Conservation (phyloP, 2,888 invertebrate species). For the Diaprepes abbreviatus region DNA sequence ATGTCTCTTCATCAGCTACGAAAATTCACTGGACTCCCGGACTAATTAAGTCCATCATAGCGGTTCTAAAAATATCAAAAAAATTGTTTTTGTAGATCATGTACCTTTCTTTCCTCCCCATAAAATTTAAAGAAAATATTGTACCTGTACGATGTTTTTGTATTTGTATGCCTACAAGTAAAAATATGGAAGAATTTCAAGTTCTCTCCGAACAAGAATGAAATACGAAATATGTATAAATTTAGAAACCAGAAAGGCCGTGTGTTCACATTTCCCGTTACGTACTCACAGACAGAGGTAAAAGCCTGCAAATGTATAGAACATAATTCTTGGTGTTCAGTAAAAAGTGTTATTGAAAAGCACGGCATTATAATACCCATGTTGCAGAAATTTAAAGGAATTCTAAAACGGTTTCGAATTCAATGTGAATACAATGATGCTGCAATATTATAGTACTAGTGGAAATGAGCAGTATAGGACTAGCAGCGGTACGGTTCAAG, state of each 20-base stretch:
- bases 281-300: conserved; percentile 23
- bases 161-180: no score
- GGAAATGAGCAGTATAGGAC: no score
- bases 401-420: conserved; percentile 27
- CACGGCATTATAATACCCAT: conserved; percentile 34
- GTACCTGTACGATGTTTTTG: no score
- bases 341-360: conserved; percentile 41
- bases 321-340: conserved; percentile 41
- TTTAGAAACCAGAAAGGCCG: conserved; percentile 40
- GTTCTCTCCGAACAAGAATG: neutral
- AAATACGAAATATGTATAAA: conserved; percentile 28
- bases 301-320: conserved; percentile 34
- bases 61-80: no score
- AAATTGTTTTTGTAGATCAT: no score
- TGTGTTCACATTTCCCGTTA: conserved; percentile 36
- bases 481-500: no score
- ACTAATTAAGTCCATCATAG: no score
- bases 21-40: no score
- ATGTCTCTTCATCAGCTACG: no score
- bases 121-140: no score
- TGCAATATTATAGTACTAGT: neutral
- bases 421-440: conserved; percentile 26
- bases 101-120: no score
- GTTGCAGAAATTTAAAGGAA: conserved; percentile 35
- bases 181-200: no score